phyloP scores from a whole-genome alignment of 2,888 invertebrate genomes.

The Congeria kusceri region DNA sequence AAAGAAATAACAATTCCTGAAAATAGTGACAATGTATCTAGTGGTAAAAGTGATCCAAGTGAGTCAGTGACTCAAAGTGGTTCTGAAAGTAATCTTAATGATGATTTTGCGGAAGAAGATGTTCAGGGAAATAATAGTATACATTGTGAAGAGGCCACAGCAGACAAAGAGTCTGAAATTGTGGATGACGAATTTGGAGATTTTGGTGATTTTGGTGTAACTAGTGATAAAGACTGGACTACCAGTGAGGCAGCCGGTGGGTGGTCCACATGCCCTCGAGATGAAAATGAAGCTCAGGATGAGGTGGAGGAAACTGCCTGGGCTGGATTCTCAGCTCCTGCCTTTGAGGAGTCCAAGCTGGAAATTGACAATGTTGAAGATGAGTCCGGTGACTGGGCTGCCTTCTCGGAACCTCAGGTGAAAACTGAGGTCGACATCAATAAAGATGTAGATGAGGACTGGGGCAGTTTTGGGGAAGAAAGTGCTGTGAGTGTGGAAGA shows the following conservation, averaged over 20 bases:
- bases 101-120: too few relatives aligned
- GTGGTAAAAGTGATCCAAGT: not conserved
- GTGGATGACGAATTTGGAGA: constrained; percentile 23
- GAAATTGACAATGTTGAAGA: not conserved
- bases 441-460: constrained; percentile 58
- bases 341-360: constrained; percentile 7
- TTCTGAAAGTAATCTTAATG: too few relatives aligned
- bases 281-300: constrained; percentile 12
- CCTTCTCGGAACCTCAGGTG: constrained; percentile 61
- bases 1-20: too few relatives aligned
- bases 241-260: not conserved
- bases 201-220: constrained; percentile 44
- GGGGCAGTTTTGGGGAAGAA: constrained; percentile 58
- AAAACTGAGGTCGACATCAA: constrained; percentile 10
- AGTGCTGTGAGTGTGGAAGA: not conserved
- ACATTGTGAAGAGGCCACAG: too few relatives aligned
- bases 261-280: constrained; percentile 29
- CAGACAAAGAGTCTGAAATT: constrained; percentile 13
- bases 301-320: constrained; percentile 47
- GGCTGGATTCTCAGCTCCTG: constrained; percentile 64
- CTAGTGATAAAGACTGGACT: too few relatives aligned
- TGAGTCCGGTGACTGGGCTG: constrained; percentile 62
- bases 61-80: constrained; percentile 3
- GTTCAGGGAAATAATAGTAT: too few relatives aligned
- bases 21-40: not conserved